Base-by-base conservation (phyloP, 1,140 invertebrate species). In the Lepidurus packardi region DNA sequence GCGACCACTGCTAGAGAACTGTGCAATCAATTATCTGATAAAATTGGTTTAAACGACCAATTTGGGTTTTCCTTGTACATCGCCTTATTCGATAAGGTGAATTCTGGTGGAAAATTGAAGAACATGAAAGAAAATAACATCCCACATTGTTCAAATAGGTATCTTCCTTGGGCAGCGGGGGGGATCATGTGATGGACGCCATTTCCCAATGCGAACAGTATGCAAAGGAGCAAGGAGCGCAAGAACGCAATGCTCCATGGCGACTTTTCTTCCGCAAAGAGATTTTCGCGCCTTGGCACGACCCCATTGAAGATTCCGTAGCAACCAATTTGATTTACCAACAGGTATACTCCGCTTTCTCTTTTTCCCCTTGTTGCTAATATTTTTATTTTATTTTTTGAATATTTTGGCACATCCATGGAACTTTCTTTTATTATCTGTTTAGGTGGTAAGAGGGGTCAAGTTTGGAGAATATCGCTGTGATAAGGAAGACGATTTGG, bases 121-220 rank as follows among this genome's bases (percentile, higher is more conserved):
- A 75, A 75, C 7, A 44, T 10, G n/a, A 75, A 9, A 8, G 43
- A 75, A n/a, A 9, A 8, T 11, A 42, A 44, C 65, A n/a, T 34
- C 34, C 34, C 34, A 34, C 34, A 3, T 34, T 34, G 34, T 34
- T 34, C 34, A 34, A 34, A 34, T 81, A 90, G 90, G 89, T 91
- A 43, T 98, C 97, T 43, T 99, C 97, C 0, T 86, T 99, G 43
- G 98, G 98, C 42, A 97, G 96, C 86, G 98, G 97, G 9, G 95
- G 95, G 3, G 97, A 99, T 86, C 97, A 99, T 85, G 97, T 99
- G 0, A 98, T 99, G 96, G 98, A 99, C 87, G 98, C 98, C 1
- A 98, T 99, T 82, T 98, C 95, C 0, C 98, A 99, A 84, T 99
- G 98, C 86, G 98, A 99, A 84, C 98, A 99, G 83, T 99, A 99